Evolutionary conservation across 2,888 invertebrate genomes (phyloP), one percentile per base, ranked within the genome.

Genomic region (Dyspetes luteomarginatus): DNA sequence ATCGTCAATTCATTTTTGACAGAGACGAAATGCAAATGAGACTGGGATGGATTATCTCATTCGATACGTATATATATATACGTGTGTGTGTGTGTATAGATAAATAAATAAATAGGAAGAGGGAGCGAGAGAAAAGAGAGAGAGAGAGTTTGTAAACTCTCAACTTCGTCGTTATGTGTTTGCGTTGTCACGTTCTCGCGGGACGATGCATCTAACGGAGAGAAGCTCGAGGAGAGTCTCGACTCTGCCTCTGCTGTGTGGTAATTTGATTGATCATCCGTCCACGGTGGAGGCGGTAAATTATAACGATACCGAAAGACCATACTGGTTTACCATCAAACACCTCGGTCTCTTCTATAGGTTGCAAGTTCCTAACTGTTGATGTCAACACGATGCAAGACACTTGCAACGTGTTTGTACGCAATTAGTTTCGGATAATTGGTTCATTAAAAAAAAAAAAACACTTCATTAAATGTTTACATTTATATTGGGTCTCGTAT

Each of bases 191-290:
- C 76, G 75, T 77, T 60, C 84, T 83, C 75, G 82, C 78, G 82
- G 85, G 83, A 73, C 68, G 81, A 85, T 82, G 86, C 85, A 84
- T 83, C 84, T 86, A 87, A 87, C 85, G 84, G 84, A 85, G 82
- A 83, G 85, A 84, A 75, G 85, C 82, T 84, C 77, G 36, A 71
- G 41, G 30, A 43, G 50, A 82, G 83, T 84, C 82, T 84, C 58
- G 12, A 22, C 71, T 64, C 36, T 22, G n/a, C 58, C 48, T 15
- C 58, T 28, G 0, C 65, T 60, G 71, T 65, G 75, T 75, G 65
- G 52, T 72, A 80, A 75, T 80, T 80, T 80, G 80, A 80, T 80
- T 80, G 80, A 80, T 80, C 80, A 65, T 80, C 75, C 64, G 55
- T 71, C 67, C 71, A 72, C 72, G 43, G 52, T 24, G 72, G 75